Evolutionary conservation across 2,888 invertebrate genomes (phyloP).

Genomic region (Candidula unifasciata): DNA sequence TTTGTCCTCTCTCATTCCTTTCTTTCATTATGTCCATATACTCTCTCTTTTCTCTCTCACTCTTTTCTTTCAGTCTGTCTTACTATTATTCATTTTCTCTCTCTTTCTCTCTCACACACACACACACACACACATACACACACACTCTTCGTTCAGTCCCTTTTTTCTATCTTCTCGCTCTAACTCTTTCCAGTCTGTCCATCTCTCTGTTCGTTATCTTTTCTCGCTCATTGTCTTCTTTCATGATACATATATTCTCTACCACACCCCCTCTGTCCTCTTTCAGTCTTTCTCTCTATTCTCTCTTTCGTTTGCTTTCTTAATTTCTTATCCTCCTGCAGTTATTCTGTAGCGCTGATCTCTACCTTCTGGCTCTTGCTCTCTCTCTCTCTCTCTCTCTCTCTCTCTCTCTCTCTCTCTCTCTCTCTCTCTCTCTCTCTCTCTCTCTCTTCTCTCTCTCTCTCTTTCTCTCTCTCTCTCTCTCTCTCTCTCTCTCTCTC

Average conservation of each 20-base stretch:
- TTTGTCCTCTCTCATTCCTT: no score
- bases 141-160: no score
- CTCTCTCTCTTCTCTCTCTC: not conserved
- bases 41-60: no score
- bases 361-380: constrained; percentile 11
- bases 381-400: constrained; percentile 17
- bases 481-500: not conserved
- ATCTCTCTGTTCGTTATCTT: not conserved
- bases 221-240: not conserved
- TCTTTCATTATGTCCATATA: no score
- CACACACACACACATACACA: no score
- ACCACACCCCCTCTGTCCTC: not conserved
- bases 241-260: not conserved
- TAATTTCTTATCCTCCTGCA: no score
- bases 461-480: not conserved
- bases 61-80: no score
- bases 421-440: constrained; percentile 27
- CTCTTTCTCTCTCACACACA: no score
- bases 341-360: not conserved
- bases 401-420: constrained; percentile 28
- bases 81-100: no score
- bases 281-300: not conserved
- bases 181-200: no score
- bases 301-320: not conserved
- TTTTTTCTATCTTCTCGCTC: no score